These are phyloP conservation scores for Ridgeia piscesae DNA, from an alignment of 1,140 invertebrate genomes.

Conservation along the genomic window DNA sequence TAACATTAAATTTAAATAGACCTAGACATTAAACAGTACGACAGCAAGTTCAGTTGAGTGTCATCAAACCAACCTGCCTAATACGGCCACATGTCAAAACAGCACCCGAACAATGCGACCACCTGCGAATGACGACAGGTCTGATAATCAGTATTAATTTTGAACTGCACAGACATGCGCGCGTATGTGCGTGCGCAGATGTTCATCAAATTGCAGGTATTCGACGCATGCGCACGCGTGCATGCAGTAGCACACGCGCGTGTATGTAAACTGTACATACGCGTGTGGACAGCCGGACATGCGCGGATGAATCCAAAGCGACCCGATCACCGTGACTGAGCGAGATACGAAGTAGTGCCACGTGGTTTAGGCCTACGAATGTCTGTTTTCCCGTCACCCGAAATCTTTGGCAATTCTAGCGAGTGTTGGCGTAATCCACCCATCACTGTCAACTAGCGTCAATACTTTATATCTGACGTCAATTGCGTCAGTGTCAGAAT, in stretches of 20 bases:
- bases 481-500: background rate
- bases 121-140: background rate
- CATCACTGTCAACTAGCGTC: background rate
- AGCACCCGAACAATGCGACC: background rate
- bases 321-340: background rate
- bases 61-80: background rate
- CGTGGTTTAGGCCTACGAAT: no score
- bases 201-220: background rate
- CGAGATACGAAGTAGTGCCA: background rate
- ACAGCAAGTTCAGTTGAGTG: background rate
- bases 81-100: background rate
- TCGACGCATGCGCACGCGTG: background rate
- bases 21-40: background rate
- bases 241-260: background rate
- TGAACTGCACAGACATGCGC: background rate
- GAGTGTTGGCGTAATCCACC: background rate
- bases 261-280: constrained; percentile 1
- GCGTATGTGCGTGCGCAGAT: background rate
- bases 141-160: background rate
- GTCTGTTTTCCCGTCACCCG: background rate
- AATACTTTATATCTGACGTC: constrained; percentile 8
- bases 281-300: background rate
- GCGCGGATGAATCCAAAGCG: background rate
- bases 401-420: constrained; percentile 1
- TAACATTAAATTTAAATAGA: background rate